phyloP scores from a whole-genome alignment of 2,888 invertebrate genomes.

The Tinea semifulvella region DNA sequence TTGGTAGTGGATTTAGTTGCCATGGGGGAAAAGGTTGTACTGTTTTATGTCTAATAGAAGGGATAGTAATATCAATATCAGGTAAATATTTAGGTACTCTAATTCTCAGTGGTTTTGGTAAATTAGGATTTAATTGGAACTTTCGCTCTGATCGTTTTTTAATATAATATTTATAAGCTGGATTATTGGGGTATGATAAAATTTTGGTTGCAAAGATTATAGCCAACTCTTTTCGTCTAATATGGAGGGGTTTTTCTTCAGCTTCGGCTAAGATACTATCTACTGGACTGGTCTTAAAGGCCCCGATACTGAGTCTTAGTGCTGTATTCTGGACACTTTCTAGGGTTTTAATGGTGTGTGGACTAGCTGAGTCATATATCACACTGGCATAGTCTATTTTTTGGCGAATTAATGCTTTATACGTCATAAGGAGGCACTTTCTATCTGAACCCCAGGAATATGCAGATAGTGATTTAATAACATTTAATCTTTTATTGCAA shows the following conservation, averaged over 20 bases:
- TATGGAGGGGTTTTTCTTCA: neutral
- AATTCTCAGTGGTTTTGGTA: too few species aligned
- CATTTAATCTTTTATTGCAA: slow-evolving; percentile 18
- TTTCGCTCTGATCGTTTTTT: slow-evolving; percentile 3
- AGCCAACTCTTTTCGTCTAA: neutral
- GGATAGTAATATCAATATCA: too few species aligned
- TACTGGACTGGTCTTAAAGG: neutral
- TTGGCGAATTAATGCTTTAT: slow-evolving; percentile 17
- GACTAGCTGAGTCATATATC: slow-evolving; percentile 18
- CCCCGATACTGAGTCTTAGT: neutral
- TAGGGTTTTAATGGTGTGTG: neutral
- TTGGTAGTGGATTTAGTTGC: too few species aligned
- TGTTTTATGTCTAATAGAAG: too few species aligned
- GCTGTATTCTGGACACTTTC: slow-evolving; percentile 6
- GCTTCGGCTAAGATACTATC: slow-evolving; percentile 4
- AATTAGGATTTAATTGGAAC: too few species aligned
- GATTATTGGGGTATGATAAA: neutral
- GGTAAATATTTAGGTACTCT: too few species aligned
- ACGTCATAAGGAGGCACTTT: slow-evolving; percentile 15
- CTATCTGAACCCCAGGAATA: slow-evolving; percentile 18
- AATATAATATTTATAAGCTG: slow-evolving; percentile 1
- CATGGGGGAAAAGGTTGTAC: too few species aligned
- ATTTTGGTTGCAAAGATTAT: neutral
- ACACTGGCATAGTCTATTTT: slow-evolving; percentile 17
- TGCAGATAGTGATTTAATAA: slow-evolving; percentile 18